Evolutionary conservation across 2,113 vertebrate species (phyloP), one percentile per base, ranked within the genome.

Genomic region (Ivindomyrus marchei): DNA sequence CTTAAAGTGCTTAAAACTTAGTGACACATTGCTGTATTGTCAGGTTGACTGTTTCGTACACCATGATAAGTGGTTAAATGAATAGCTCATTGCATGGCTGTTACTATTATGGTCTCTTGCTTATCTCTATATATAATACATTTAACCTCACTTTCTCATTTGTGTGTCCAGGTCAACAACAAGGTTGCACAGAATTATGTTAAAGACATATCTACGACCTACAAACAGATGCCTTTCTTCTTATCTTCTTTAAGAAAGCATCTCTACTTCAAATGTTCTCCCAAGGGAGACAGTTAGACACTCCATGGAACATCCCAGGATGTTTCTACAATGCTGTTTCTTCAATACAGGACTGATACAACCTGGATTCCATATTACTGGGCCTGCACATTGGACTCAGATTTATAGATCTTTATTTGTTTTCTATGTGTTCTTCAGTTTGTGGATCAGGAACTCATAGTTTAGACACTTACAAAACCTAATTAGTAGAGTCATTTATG

Each of bases 201-300:
- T 88, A 97, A 95, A 94, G 98, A 97, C 1, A 53, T 4, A 52
- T 52, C 50, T 53, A 58, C 5, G 24, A 74, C 70, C 84, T 98
- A 95, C 94, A 99, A 99, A 91, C 98, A 99, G 95, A 99, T 98
- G 62, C 98, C 98, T 0, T 97, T 97, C 45, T 97, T 95, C 19
- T 98, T 99, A 93, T 98, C 98, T 91, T 99, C 97, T 88, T 98
- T 99, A 39, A 97, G 98, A 56, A 99, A 98, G 91, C 96, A 90
- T 36, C 94, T 99, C 90, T 97, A 96, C 93, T 99, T 99, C 88
- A 46, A 74, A 88, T 31, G 87, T 90, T 93, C 0, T 94, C 2
- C 47, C 0, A 88, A 90, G 31, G 7, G 2, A 52, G 47, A 58
- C 45, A 66, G 10, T 80, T 77, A 15, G 84, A 1, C 19, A 9